Conservation (phyloP, 2,888 invertebrate species). For the Andrena praecox region DNA sequence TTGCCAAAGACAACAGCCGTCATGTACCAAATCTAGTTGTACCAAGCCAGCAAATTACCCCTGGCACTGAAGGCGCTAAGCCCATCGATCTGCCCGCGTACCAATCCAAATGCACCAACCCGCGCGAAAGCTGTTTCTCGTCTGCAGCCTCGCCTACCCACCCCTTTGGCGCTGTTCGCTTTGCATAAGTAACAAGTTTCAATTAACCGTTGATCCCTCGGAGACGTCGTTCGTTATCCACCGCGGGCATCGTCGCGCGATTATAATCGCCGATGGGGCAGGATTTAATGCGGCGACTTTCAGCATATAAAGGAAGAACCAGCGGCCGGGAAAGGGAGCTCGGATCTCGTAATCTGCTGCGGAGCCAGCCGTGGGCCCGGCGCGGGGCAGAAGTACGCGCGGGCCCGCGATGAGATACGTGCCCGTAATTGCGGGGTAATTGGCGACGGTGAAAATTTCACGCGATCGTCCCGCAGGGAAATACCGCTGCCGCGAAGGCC, state of each 20-base stretch:
- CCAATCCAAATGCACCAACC: background rate
- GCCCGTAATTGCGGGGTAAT: constrained; percentile 49
- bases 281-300: constrained; percentile 14
- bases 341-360: constrained; percentile 24
- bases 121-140: background rate
- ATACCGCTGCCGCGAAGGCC: constrained; percentile 5
- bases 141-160: background rate
- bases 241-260: background rate
- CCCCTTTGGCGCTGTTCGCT: background rate
- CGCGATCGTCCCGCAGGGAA: constrained; percentile 45
- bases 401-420: background rate
- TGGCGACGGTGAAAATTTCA: constrained; percentile 54
- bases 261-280: constrained; percentile 15
- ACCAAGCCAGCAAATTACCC: too few species aligned
- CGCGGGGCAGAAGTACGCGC: constrained; percentile 3
- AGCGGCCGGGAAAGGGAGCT: background rate
- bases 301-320: background rate
- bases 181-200: constrained; percentile 38
- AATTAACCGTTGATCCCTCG: constrained; percentile 33
- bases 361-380: background rate
- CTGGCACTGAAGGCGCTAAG: background rate
- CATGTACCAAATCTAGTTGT: too few species aligned
- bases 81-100: background rate
- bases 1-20: too few species aligned
- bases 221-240: constrained; percentile 13